These are phyloP conservation scores for Zhuqinia jingwanae DNA, from an alignment of 2,888 invertebrate genomes.

Conservation along the genomic window DNA sequence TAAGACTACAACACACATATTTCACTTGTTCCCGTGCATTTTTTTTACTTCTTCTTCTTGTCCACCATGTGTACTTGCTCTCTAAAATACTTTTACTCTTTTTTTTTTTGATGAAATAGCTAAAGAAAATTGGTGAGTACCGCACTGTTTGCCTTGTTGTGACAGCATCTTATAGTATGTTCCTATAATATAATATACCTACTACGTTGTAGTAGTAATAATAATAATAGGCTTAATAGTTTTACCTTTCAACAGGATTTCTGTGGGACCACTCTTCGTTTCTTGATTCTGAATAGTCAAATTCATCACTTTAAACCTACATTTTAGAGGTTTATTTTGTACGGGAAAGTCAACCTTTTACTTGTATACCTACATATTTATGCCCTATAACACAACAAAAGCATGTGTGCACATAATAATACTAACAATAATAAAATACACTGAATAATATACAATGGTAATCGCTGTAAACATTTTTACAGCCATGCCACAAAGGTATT, in stretches of 20 bases:
- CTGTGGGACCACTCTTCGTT: not conserved
- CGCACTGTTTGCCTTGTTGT: slow-evolving; percentile 31
- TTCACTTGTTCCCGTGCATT: no score
- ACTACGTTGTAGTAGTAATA: no score
- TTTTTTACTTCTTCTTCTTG: not conserved
- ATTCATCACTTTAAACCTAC: not conserved
- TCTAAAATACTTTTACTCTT: not conserved
- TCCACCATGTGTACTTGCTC: not conserved
- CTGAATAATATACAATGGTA: slow-evolving; percentile 3
- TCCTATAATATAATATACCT: no score
- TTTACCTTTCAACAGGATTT: slow-evolving; percentile 35
- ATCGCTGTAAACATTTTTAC: slow-evolving; percentile 55
- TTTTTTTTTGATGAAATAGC: not conserved
- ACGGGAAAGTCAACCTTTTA: not conserved
- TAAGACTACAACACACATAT: not conserved
- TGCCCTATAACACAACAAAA: not conserved
- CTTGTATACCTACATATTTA: not conserved
- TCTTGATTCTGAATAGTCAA: not conserved
- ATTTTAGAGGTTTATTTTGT: not conserved
- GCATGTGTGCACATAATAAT: no score
- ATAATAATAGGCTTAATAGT: slow-evolving; percentile 37
- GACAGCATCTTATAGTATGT: slow-evolving; percentile 39
- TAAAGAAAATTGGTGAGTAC: slow-evolving; percentile 11
- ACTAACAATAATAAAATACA: not conserved
- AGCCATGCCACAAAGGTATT: slow-evolving; percentile 55